Evolutionary conservation across 2,797 vertebrate genomes (phyloP).

Genomic region (Lutjanus argentimaculatus): DNA sequence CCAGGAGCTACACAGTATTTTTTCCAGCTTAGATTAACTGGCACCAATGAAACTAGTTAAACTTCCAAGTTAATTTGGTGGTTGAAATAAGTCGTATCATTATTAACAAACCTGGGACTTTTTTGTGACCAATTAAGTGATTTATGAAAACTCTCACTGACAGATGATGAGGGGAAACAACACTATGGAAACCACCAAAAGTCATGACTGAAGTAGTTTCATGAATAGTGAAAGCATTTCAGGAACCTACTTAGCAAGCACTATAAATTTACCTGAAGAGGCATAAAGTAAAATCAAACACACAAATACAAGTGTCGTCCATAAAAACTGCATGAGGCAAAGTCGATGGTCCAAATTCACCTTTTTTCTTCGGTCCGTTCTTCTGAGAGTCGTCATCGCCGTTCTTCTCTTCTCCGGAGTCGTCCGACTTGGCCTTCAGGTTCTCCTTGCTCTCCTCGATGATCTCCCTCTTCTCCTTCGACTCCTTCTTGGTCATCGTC

Average conservation of each 20-base stretch:
- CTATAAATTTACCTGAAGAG: neutral
- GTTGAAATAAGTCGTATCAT: neutral
- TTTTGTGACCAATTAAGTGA: neutral
- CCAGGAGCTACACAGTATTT: neutral
- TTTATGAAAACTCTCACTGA: neutral
- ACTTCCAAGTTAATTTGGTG: neutral
- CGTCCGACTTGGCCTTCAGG: constrained; percentile 95
- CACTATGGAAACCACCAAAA: neutral
- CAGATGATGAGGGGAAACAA: neutral
- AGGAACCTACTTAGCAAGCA: neutral
- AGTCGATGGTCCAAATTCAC: constrained; percentile 68
- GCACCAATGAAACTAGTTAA: neutral
- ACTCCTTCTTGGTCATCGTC: constrained; percentile 88
- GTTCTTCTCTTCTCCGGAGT: constrained; percentile 97
- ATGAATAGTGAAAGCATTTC: neutral
- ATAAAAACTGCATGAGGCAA: neutral
- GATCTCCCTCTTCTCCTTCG: constrained; percentile 94
- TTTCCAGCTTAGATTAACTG: neutral
- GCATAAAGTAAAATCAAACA: neutral
- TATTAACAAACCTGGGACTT: neutral
- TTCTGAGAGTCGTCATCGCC: constrained; percentile 94
- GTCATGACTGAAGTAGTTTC: no score
- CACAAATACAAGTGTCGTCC: neutral
- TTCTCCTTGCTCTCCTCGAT: constrained; percentile 96
- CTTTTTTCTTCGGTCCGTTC: constrained; percentile 95